Percentiles rank a stretch among this genome's conserved stretches.
phyloP scores from a whole-genome alignment of 2,113 vertebrate genomes.

The Hippolais icterina region DNA sequence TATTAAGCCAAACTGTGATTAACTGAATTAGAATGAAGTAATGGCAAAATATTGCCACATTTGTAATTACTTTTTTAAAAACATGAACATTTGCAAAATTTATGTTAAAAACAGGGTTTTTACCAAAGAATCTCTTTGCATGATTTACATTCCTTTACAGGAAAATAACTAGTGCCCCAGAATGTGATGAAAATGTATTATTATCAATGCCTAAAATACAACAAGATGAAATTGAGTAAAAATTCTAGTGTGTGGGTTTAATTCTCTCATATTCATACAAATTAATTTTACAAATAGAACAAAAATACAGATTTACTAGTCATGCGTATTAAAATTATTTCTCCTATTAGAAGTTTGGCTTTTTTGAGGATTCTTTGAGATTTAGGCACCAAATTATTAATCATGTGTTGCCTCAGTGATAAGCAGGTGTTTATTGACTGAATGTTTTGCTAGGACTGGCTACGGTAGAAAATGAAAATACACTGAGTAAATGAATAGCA shows the following conservation, averaged over 20 bases:
- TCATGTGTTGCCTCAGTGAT: neutral
- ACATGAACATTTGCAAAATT: neutral
- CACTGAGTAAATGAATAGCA: neutral
- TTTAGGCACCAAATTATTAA: neutral
- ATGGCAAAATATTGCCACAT: neutral
- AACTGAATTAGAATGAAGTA: slow-evolving; percentile 12
- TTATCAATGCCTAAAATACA: neutral
- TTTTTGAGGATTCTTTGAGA: neutral
- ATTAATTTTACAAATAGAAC: neutral
- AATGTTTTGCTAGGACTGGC: neutral
- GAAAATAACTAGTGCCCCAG: neutral
- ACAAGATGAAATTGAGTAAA: neutral
- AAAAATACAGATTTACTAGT: neutral
- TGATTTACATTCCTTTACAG: neutral
- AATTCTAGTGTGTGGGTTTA: neutral
- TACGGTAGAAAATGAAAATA: neutral
- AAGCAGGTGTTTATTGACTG: neutral
- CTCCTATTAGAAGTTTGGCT: neutral
- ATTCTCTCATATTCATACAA: neutral
- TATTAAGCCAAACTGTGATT: slow-evolving; percentile 26
- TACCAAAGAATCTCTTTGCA: neutral
- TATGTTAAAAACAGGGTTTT: neutral
- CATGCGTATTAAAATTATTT: neutral
- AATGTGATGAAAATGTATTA: neutral
- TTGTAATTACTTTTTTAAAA: slow-evolving; percentile 26